Base-by-base conservation (phyloP, 2,888 invertebrate species). In the Parnassius apollo region DNA sequence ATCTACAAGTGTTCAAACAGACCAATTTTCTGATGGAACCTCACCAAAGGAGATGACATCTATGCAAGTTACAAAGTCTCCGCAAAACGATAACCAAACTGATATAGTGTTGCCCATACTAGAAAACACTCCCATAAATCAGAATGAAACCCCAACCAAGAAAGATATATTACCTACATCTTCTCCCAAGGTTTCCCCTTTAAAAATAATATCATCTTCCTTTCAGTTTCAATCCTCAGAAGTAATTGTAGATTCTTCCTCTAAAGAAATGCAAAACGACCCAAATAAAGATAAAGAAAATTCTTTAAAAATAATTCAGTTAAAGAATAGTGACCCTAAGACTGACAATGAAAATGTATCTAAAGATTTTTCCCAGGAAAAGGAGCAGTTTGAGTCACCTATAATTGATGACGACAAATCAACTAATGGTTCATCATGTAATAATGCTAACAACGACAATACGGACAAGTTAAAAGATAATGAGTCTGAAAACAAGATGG, bases 401-500 rank as follows among this genome's bases (percentile, higher is more conserved):
- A 12, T 2, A 11, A 7, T 46, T 49, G 51, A 63, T 1, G 11
- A 2, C 1, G 45, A 52, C 18, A 44, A 57, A 51, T 12, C 12
- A 42, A 59, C 18, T 25, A 48, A 25, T 60, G 53, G 49, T 22
- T 56, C 42, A 12, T 8, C 49, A 42, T 53, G 12, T 25, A 53
- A 2, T 9, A 52, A 44, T 45, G 35, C 0, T 8, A 53, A 45
- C 18, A 35, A n/a, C 4, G 48, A 57, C 2, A 45, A 44, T 1
- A 45, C 12, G 13, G 25, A 35, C 12, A 58, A 63, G 25, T 50
- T 8, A 13, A 54, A 13, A 3, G 44, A 52, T 59, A 66, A 57
- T 51, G 68, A 73, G 3, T 66, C 58, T 3, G 49, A 49, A 7
- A 49, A 49, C 48, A 68, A 59, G 54, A 70, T 66, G 62, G 64